These are phyloP conservation scores for Tricholauxania praeusta DNA, from an alignment of 2,888 invertebrate species.

Conservation along the genomic window DNA sequence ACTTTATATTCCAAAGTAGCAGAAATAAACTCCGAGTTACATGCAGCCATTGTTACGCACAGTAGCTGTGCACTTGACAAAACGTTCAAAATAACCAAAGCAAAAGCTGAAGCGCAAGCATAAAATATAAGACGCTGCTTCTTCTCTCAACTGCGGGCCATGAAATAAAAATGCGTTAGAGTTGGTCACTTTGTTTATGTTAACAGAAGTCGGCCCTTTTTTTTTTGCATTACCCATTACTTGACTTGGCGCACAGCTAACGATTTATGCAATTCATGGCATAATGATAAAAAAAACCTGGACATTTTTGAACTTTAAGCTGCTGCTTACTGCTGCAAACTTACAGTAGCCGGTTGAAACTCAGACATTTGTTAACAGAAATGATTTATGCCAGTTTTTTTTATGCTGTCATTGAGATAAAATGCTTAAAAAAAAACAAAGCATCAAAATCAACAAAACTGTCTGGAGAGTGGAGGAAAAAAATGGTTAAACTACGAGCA, in stretches of 20 bases:
- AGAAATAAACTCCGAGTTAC: too few relatives aligned
- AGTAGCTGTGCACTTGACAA: not conserved
- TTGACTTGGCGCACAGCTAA: not conserved
- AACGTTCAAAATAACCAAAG: too few relatives aligned
- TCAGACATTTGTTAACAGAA: not conserved
- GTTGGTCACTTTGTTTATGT: not conserved
- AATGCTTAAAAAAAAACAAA: not conserved
- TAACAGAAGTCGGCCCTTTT: not conserved
- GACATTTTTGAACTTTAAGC: not conserved
- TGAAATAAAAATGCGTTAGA: not conserved
- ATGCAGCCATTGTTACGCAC: not conserved
- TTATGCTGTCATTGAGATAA: not conserved
- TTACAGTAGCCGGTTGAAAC: not conserved
- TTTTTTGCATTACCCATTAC: not conserved
- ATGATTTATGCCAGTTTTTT: slow-evolving; percentile 9
- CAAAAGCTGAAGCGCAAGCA: not conserved
- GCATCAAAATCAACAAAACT: not conserved
- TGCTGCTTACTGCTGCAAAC: too few relatives aligned
- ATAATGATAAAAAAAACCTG: slow-evolving; percentile 10
- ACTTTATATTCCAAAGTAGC: too few relatives aligned
- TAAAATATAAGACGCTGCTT: not conserved
- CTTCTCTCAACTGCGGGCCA: not conserved
- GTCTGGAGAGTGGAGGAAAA: not conserved
- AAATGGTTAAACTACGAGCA: slow-evolving; percentile 6
- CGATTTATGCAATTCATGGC: slow-evolving; percentile 25